Evolutionary conservation across 1,140 invertebrate species (phyloP).

Genomic region (Eumaeus atala): DNA sequence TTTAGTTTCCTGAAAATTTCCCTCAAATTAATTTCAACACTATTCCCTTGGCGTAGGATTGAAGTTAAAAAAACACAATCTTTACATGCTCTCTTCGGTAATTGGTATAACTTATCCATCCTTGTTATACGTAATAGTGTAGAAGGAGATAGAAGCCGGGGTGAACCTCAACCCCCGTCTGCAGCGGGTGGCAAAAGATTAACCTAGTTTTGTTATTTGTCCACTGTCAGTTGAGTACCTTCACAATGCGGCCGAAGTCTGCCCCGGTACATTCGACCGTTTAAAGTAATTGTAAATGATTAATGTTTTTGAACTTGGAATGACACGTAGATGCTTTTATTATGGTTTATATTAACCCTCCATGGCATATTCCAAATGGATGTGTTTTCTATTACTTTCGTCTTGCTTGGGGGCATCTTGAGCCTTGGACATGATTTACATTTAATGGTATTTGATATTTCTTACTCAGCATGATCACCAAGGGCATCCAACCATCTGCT

Average conservation of each 20-base stretch:
- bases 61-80: constrained; percentile 15
- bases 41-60: constrained; percentile 28
- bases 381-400: no score
- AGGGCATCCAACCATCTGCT: no score
- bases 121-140: constrained; percentile 45
- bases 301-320: constrained; percentile 64
- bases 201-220: constrained; percentile 74
- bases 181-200: constrained; percentile 68
- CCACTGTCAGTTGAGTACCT: constrained; percentile 71
- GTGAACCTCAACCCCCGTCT: constrained; percentile 49
- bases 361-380: no score
- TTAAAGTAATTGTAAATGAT: constrained; percentile 73
- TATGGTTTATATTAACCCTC: constrained; percentile 51
- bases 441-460: background rate
- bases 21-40: constrained; percentile 35
- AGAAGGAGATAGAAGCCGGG: constrained; percentile 45
- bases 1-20: constrained; percentile 50
- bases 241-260: constrained; percentile 67
- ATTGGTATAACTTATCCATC: constrained; percentile 32
- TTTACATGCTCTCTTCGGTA: constrained; percentile 34
- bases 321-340: constrained; percentile 49
- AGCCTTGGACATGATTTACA: background rate
- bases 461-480: no score
- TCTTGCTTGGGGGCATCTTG: no score
- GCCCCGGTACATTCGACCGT: constrained; percentile 57